Percentiles rank a stretch among this genome's conserved stretches.
Evolutionary conservation across 2,888 invertebrate species (phyloP).

Genomic region (Hemithea aestivaria): DNA sequence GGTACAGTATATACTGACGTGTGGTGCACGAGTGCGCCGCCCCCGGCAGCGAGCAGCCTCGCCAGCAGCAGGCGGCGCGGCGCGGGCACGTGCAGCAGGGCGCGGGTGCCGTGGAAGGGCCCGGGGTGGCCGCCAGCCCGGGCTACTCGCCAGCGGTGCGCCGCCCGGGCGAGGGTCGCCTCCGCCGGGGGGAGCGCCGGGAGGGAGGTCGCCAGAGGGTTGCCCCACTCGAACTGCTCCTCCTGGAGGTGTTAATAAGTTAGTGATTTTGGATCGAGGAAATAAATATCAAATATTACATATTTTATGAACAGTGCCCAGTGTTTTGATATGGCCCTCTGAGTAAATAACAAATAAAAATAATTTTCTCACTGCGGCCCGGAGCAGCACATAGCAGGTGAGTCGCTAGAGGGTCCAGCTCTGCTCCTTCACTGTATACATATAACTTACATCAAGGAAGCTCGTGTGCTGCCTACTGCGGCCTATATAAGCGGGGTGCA

Average conservation of each 20-base stretch:
- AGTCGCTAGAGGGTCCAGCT: no score
- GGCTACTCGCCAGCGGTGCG: slow-evolving; percentile 83
- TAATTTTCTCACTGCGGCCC: no score
- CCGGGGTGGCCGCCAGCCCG: slow-evolving; percentile 67
- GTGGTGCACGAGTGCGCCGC: slow-evolving; percentile 80
- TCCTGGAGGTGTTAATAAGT: slow-evolving; percentile 74
- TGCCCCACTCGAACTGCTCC: slow-evolving; percentile 92
- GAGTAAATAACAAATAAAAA: no score
- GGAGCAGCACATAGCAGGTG: no score
- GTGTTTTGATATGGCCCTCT: no score
- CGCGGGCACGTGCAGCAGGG: slow-evolving; percentile 79
- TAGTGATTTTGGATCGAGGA: no score
- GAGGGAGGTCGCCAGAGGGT: slow-evolving; percentile 80
- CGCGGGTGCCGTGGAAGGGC: slow-evolving; percentile 74
- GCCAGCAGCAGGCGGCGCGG: slow-evolving; percentile 74
- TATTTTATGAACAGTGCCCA: no score
- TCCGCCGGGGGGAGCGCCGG: slow-evolving; percentile 68
- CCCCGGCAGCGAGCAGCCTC: slow-evolving; percentile 88
- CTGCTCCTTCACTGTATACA: no score
- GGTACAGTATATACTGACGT: slow-evolving; percentile 68
- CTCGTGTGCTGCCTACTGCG: slow-evolving; percentile 79
- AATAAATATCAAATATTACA: no score
- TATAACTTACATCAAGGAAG: slow-evolving; percentile 80
- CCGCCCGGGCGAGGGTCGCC: slow-evolving; percentile 77
- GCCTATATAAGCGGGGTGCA: slow-evolving; percentile 88